Percentiles rank a stretch among this genome's conserved stretches.
Conservation (phyloP, 2,888 invertebrate species). For the Tethea ocularis region DNA sequence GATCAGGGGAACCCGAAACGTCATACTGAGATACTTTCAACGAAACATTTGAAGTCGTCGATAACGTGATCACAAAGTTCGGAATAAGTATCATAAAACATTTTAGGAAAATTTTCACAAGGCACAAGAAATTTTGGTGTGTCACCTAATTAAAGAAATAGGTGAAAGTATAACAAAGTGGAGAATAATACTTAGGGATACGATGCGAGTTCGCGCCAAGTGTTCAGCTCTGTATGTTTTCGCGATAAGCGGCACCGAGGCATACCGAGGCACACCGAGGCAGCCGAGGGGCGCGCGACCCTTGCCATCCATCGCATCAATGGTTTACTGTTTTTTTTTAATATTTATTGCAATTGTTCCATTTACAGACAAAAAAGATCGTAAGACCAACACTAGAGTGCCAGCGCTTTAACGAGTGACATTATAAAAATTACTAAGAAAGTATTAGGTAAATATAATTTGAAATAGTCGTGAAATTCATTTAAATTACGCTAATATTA, state of each 20-base stretch:
- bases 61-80: constrained; percentile 44
- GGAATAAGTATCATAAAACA: constrained; percentile 46
- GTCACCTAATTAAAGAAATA: constrained; percentile 49
- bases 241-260: constrained; percentile 38
- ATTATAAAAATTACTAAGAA: constrained; percentile 81
- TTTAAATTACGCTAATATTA: constrained; percentile 80
- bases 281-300: constrained; percentile 37
- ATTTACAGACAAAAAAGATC: constrained; percentile 69
- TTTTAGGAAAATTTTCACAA: constrained; percentile 59
- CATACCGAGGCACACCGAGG: not conserved
- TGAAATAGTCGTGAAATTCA: constrained; percentile 80
- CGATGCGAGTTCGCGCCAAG: constrained; percentile 51
- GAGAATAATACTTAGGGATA: constrained; percentile 24
- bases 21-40: constrained; percentile 37
- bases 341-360: constrained; percentile 69
- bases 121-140: constrained; percentile 77
- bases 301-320: constrained; percentile 45
- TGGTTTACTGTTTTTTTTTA: constrained; percentile 41
- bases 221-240: constrained; percentile 50
- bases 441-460: constrained; percentile 82
- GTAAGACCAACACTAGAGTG: constrained; percentile 82
- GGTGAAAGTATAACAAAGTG: constrained; percentile 31
- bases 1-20: constrained; percentile 38
- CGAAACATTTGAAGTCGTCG: constrained; percentile 35
- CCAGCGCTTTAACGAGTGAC: constrained; percentile 82